Conservation (phyloP, 2,113 vertebrate species). For the Montifringilla adamsi region DNA sequence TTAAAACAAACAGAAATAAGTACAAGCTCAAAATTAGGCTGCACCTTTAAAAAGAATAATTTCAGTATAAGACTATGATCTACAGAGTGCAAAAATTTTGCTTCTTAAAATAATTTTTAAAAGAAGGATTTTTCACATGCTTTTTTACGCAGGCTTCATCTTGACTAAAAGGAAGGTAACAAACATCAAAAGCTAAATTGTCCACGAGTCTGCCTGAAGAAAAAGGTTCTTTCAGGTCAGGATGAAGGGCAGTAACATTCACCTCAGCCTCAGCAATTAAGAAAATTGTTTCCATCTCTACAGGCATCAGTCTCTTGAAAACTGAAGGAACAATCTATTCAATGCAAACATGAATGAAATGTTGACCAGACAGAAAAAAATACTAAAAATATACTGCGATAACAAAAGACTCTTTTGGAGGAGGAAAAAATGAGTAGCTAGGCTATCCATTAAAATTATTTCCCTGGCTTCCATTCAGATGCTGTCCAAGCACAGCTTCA, state of each 20-base stretch:
- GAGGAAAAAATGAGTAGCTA: not conserved
- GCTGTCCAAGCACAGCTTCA: constrained; percentile 53
- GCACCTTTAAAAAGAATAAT: not conserved
- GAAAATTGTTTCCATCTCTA: constrained; percentile 35
- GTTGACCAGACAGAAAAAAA: constrained; percentile 30
- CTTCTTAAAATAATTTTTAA: not conserved
- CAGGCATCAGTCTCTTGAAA: not conserved
- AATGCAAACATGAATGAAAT: constrained; percentile 45
- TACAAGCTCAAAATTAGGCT: not conserved
- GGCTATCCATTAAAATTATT: constrained; percentile 41
- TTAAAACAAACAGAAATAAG: constrained; percentile 4
- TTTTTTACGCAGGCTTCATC: not conserved
- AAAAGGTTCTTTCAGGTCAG: constrained; percentile 45
- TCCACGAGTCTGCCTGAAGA: constrained; percentile 1
- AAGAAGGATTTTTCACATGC: not conserved
- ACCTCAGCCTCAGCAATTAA: constrained; percentile 35
- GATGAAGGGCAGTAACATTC: constrained; percentile 12
- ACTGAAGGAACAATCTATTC: constrained; percentile 18
- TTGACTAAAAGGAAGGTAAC: not conserved
- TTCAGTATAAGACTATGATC: not conserved
- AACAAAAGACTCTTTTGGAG: constrained; percentile 22
- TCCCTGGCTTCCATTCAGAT: constrained; percentile 41
- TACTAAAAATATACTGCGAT: constrained; percentile 38
- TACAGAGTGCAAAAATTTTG: not conserved
- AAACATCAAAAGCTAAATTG: constrained; percentile 30